These are phyloP conservation scores for Blastobasis adustella DNA, from an alignment of 2,888 invertebrate genomes.

Conservation along the genomic window DNA sequence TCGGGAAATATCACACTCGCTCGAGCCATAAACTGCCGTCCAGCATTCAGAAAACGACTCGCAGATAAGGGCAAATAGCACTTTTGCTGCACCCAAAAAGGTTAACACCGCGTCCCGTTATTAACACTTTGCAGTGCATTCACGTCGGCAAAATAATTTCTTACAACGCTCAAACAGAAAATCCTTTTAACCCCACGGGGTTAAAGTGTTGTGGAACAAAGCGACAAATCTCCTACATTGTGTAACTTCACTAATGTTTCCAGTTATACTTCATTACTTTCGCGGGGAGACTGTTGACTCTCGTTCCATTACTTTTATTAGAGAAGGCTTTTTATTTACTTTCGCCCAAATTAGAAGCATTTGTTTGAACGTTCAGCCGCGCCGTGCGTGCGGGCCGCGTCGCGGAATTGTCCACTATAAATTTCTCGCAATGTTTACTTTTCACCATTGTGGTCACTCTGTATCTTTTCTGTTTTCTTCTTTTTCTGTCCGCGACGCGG, in stretches of 20 bases:
- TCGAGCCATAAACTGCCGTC: conserved; percentile 30
- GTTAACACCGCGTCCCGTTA: conserved; percentile 7
- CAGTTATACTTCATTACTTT: conserved; percentile 1
- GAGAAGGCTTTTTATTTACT: neutral
- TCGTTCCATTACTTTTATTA: neutral
- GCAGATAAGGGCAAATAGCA: conserved; percentile 34
- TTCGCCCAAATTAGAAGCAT: conserved; percentile 4
- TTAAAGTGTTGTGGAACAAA: no score
- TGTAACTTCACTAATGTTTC: neutral
- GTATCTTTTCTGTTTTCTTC: conserved; percentile 7
- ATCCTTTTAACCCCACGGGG: no score
- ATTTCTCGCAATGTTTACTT: conserved; percentile 7
- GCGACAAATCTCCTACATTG: neutral
- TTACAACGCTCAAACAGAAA: neutral
- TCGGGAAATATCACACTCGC: conserved; percentile 22
- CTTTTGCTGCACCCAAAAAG: conserved; percentile 20
- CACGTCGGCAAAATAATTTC: neutral
- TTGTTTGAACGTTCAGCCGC: neutral
- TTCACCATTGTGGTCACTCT: conserved; percentile 6
- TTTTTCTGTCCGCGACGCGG: conserved; percentile 4
- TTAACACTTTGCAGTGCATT: neutral
- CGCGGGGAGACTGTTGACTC: neutral
- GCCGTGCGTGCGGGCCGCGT: neutral
- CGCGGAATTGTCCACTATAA: conserved; percentile 6
- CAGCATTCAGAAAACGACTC: conserved; percentile 29